Evolutionary conservation across 2,113 vertebrate species (phyloP), one percentile per base, ranked within the genome.

Genomic region (Nycticryphes semicollaris): DNA sequence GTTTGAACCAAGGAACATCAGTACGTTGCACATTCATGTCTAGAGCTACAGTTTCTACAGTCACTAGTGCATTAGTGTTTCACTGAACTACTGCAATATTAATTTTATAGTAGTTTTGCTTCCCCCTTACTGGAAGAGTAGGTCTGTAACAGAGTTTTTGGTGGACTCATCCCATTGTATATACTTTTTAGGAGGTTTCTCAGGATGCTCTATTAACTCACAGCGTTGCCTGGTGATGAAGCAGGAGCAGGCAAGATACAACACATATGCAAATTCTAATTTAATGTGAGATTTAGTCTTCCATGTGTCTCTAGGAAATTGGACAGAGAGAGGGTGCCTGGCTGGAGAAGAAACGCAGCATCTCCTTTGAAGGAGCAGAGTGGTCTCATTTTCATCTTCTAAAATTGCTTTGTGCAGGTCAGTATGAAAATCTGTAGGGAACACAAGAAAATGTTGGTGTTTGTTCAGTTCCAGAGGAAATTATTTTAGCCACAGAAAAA

Each of bases 11-110:
- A 75, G 69, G 67, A 62, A 87, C 73, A 76, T 90, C 33, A 83
- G 30, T 54, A 84, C 70, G 63, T 94, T 18, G 33, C 81, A 84
- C 53, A 39, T 28, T 87, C 53, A 8, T 10, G 54, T 41, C 76
- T 84, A 56, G 75, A 93, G 60, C 87, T 91, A n/a, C 89, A 88
- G 91, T 97, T 97, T 93, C 94, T 97, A 89, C 87, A 94, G 89
- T 84, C 93, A 91, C 95, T 94, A 4, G 7, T 67, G 80, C 80
- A 83, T 69, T 86, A 62, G 51, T 62, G 68, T 80, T 80, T 43
- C 79, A 90, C 41, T 77, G 51, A 88, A 63, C 64, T 74, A 23
- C 57, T 64, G 78, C 66, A 82, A 78, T 75, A 75, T 62, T 70
- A 48, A 84, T 87, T 78, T 82, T 47, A 63, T 35, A 82, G 69